These are phyloP conservation scores for Hirudinaria manillensis DNA, from an alignment of 2,888 invertebrate genomes.

Conservation along the genomic window DNA sequence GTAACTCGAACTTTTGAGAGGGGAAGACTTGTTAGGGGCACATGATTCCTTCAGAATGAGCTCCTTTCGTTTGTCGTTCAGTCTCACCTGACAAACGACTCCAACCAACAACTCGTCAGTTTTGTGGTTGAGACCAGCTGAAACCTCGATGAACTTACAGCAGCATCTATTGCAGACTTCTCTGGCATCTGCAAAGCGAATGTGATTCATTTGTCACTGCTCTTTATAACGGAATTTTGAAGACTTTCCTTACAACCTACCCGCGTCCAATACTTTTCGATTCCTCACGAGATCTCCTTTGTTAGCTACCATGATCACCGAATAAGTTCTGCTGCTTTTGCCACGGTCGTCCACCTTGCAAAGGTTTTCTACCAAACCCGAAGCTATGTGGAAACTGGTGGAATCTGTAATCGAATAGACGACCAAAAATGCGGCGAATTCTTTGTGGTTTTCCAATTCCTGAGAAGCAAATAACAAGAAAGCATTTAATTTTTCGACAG, in stretches of 20 bases:
- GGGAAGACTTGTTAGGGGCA: neutral
- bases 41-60: neutral
- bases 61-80: slow-evolving; percentile 58
- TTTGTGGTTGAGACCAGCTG: slow-evolving; percentile 90
- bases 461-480: neutral
- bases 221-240: neutral
- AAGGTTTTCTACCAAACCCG: slow-evolving; percentile 16
- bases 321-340: slow-evolving; percentile 17
- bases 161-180: slow-evolving; percentile 19
- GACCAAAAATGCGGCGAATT: slow-evolving; percentile 39
- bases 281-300: slow-evolving; percentile 34
- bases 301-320: slow-evolving; percentile 32
- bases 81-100: slow-evolving; percentile 77
- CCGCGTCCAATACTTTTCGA: slow-evolving; percentile 63
- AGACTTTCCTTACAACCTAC: neutral
- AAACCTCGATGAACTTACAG: slow-evolving; percentile 77
- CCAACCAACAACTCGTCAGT: slow-evolving; percentile 89
- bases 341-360: slow-evolving; percentile 12
- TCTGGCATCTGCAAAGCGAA: slow-evolving; percentile 27
- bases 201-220: neutral
- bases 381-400: slow-evolving; percentile 26
- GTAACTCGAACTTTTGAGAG: slow-evolving; percentile 6
- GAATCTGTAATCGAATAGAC: slow-evolving; percentile 33
- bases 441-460: slow-evolving; percentile 50
- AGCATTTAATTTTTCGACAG: neutral